Evolutionary conservation across 1,140 invertebrate genomes (phyloP).

Genomic region (Bombus terrestris): DNA sequence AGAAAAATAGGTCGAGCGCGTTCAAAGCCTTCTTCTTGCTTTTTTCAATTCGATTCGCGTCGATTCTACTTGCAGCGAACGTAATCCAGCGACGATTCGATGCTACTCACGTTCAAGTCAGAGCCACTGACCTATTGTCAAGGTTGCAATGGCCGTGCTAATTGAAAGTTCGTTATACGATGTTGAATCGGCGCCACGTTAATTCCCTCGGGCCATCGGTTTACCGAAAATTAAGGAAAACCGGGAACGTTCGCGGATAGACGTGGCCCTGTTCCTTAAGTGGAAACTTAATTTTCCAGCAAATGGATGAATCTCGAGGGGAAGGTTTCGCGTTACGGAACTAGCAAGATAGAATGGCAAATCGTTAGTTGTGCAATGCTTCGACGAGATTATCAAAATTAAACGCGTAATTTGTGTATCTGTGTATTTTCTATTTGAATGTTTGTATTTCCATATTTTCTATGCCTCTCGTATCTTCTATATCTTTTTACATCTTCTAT

Average conservation of each 20-base stretch:
- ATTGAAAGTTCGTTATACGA: conserved; percentile 58
- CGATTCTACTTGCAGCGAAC: background rate
- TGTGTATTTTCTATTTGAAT: too few relatives aligned
- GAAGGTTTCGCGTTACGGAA: too few relatives aligned
- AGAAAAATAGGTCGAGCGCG: conserved; percentile 22
- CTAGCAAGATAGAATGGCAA: background rate
- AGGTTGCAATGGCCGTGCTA: conserved; percentile 45
- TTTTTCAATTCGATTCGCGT: conserved; percentile 22
- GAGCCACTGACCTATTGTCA: conserved; percentile 62
- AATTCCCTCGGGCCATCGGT: background rate
- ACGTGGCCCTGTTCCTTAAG: background rate
- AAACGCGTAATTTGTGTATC: too few relatives aligned
- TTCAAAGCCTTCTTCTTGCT: background rate
- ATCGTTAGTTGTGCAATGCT: too few relatives aligned
- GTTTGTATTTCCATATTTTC: too few relatives aligned
- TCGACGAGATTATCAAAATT: too few relatives aligned
- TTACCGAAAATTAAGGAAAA: background rate
- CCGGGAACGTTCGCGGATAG: background rate
- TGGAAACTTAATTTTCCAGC: background rate
- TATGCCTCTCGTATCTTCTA: too few relatives aligned
- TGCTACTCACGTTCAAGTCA: conserved; percentile 22
- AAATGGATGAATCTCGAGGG: background rate
- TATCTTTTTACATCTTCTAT: too few relatives aligned
- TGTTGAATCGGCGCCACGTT: conserved; percentile 28
- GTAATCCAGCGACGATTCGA: background rate